Base-by-base conservation (phyloP, 2,888 invertebrate genomes). In the Phaedon cochleariae region DNA sequence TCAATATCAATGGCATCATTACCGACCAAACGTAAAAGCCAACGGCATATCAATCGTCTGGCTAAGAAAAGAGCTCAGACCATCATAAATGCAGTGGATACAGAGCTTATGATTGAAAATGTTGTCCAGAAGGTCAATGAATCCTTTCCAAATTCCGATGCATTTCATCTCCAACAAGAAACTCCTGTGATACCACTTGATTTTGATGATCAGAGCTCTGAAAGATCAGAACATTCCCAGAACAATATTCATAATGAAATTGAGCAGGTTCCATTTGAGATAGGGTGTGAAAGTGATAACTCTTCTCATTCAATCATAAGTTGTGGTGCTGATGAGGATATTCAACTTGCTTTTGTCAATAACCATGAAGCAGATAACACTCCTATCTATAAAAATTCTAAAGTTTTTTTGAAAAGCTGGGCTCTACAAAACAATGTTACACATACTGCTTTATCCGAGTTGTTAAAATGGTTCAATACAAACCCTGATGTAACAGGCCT, bases 341-440 rank as follows among this genome's bases (percentile, higher is more conserved):
- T 26, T 26, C 26, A 26, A 26, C 7, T 26, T 26, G 26, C 3
- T 26, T 26, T 26, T 26, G 26, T 26, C 26, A 26, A 26, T 26
- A 26, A 5, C 7, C 26, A 26, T 26, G 26, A 26, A 26, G 26
- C 26, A 26, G 26, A 26, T 26, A 26, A 26, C 7, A 5, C 26
- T 26, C 26, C 26, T 5, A 5, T 26, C 26, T 26, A 26, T 26
- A 26, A 26, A 26, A 26, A 26, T 26, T 26, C 26, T 26, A 26
- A 26, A 26, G 26, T 5, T 26, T 26, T 26, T 26, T 26, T 26
- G 7, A 26, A 7, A 26, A 26, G 26, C 26, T 66, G 66, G 66
- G 31, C 66, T n/a, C 31, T 65, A 21, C 21, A 58, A 10, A 29
- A 62, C 53, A 65, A 65, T 51, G 59, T 66, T 29, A 57, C 59